Evolutionary conservation across 2,797 vertebrate genomes (phyloP).

Genomic region (Melanogrammus aeglefinus): DNA sequence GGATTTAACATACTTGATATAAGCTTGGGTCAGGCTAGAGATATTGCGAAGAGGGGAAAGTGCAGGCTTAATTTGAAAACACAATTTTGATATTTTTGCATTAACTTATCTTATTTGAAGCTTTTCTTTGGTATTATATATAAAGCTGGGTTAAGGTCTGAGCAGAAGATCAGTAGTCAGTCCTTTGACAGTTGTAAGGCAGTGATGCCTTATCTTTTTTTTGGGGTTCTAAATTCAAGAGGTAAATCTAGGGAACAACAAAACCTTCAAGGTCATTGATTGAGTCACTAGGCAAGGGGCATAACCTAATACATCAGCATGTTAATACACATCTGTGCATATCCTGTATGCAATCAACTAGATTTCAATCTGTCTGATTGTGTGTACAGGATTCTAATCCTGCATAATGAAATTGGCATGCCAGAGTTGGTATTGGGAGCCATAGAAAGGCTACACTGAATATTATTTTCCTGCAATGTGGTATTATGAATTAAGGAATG

Average conservation of each 20-base stretch:
- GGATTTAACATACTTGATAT: not conserved
- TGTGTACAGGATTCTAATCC: not conserved
- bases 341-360: not conserved
- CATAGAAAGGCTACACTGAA: not conserved
- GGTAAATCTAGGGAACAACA: not conserved
- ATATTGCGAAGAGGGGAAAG: not conserved
- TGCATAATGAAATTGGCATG: not conserved
- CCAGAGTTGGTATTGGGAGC: not conserved
- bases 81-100: not conserved
- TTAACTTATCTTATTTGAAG: too few species aligned
- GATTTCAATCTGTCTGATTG: not conserved
- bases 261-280: not conserved
- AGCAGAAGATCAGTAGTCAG: not conserved
- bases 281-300: not conserved
- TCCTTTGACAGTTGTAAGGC: not conserved
- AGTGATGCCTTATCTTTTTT: too few species aligned
- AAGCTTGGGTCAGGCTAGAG: not conserved
- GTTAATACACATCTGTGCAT: not conserved
- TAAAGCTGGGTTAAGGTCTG: not conserved
- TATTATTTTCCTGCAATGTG: not conserved
- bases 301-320: not conserved
- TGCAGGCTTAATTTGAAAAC: too few species aligned
- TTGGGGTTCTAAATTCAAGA: not conserved
- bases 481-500: not conserved
- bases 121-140: not conserved